A percentile compares a stretch with the other conserved stretches of the same genome.
Conservation (phyloP, 2,888 invertebrate genomes). For the Seladonia tumulorum region DNA sequence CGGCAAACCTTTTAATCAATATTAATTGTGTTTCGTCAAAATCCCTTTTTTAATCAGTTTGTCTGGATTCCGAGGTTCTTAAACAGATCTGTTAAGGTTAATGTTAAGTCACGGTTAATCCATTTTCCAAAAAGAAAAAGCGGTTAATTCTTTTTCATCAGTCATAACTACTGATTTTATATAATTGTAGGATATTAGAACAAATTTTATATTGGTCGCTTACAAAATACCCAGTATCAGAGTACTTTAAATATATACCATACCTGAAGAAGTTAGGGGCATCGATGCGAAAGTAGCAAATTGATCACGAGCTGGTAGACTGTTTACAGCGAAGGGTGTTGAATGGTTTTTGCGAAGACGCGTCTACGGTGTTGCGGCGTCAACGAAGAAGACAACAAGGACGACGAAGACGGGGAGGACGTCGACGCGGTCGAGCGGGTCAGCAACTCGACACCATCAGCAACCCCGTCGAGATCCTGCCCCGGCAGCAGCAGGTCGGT, state of each 20-base stretch:
- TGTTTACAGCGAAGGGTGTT: neutral
- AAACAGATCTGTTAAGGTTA: neutral
- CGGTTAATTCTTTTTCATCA: too few species aligned
- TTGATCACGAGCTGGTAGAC: neutral
- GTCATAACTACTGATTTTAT: too few species aligned
- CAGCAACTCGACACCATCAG: conserved; percentile 24
- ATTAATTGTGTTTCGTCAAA: neutral
- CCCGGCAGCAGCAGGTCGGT: conserved; percentile 36
- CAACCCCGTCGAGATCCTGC: conserved; percentile 42
- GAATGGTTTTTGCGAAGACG: conserved; percentile 37
- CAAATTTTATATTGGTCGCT: too few species aligned
- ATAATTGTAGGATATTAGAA: too few species aligned
- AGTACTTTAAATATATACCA: neutral
- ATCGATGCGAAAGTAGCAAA: neutral
- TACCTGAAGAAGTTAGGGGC: neutral
- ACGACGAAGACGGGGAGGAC: neutral
- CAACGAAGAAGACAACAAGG: conserved; percentile 23
- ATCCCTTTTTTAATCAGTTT: neutral
- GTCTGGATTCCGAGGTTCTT: neutral
- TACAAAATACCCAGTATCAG: too few species aligned
- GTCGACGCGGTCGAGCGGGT: conserved; percentile 37
- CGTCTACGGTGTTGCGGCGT: conserved; percentile 63
- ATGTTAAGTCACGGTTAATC: neutral
- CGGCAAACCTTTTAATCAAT: neutral
- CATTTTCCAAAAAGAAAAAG: too few species aligned